Percentiles rank a stretch among this genome's conserved stretches.
phyloP scores from a whole-genome alignment of 2,797 vertebrate genomes.

The Mallotus villosus region DNA sequence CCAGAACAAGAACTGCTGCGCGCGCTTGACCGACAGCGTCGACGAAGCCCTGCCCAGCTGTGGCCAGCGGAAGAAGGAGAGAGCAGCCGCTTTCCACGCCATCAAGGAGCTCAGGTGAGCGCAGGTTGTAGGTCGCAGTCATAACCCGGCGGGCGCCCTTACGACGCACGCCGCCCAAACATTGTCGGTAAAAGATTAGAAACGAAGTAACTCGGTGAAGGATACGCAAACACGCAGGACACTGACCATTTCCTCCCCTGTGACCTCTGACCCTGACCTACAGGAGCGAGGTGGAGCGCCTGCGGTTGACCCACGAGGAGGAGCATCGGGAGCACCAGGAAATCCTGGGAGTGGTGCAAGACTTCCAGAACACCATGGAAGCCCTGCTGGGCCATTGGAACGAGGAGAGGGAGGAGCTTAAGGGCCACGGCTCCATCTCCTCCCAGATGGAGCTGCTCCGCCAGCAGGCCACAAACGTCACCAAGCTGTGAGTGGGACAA shows the following conservation, averaged over 20 bases:
- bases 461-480: slow-evolving; percentile 5
- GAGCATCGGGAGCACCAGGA: slow-evolving; percentile 16
- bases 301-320: slow-evolving; percentile 12
- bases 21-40: neutral
- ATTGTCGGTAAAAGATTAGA: too few species aligned
- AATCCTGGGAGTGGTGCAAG: slow-evolving; percentile 1
- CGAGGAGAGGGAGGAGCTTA: slow-evolving; percentile 7
- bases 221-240: neutral
- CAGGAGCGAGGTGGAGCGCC: slow-evolving; percentile 16
- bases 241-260: neutral
- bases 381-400: slow-evolving; percentile 5
- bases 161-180: neutral
- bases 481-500: slow-evolving; percentile 14
- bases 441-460: neutral
- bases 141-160: neutral
- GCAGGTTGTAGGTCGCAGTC: too few species aligned
- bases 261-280: neutral
- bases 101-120: slow-evolving; percentile 29
- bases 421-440: neutral
- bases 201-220: too few species aligned
- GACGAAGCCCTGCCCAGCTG: slow-evolving; percentile 12
- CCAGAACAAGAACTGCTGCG: neutral
- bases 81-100: neutral
- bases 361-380: slow-evolving; percentile 3
- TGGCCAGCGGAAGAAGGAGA: slow-evolving; percentile 23